phyloP scores from a whole-genome alignment of 2,888 invertebrate species.

The Eristalis arbustorum region DNA sequence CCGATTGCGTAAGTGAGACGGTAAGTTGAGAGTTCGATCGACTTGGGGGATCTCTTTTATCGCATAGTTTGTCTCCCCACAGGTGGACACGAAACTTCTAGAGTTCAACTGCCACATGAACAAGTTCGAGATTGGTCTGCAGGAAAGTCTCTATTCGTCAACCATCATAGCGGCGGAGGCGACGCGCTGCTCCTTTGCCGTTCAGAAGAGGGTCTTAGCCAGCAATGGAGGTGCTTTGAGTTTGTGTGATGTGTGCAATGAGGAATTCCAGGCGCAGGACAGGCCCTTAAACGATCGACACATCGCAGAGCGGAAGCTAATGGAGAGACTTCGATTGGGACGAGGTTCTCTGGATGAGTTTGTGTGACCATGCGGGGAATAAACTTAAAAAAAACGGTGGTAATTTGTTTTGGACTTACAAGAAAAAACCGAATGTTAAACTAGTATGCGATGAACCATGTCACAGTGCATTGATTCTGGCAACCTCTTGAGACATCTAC shows the following conservation, averaged over 20 bases:
- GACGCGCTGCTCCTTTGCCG: conserved; percentile 6
- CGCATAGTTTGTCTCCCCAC: neutral
- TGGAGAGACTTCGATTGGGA: too few species aligned
- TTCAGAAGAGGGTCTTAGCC: neutral
- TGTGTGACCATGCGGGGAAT: too few species aligned
- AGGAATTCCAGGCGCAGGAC: neutral
- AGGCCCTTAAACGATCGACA: neutral
- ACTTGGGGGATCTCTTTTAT: neutral
- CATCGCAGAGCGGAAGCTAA: too few species aligned
- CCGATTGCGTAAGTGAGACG: neutral
- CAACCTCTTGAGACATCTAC: too few species aligned
- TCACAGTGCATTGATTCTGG: too few species aligned
- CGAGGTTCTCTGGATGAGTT: too few species aligned
- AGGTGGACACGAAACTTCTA: neutral
- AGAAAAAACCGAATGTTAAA: too few species aligned
- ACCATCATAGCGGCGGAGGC: neutral
- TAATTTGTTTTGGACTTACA: too few species aligned
- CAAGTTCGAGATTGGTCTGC: neutral
- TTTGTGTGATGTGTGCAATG: neutral
- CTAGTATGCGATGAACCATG: too few species aligned
- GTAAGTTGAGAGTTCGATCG: neutral
- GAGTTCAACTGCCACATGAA: conserved; percentile 1
- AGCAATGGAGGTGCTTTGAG: neutral
- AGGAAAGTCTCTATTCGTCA: neutral
- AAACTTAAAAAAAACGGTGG: too few species aligned